Conservation (phyloP, 2,888 invertebrate genomes). For the Dicycla oo region DNA sequence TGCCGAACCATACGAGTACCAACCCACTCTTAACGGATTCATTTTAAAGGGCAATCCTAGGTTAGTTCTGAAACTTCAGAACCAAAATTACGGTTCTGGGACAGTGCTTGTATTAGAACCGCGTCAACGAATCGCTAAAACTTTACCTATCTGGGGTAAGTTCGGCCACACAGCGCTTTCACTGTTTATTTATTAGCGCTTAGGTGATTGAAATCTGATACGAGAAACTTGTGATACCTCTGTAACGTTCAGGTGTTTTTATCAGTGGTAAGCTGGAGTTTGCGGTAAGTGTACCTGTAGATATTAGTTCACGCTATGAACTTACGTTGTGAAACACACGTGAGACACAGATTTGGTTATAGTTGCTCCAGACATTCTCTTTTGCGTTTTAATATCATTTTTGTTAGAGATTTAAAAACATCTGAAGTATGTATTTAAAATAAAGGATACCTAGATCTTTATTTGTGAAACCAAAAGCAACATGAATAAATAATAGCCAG, state of each 20-base stretch:
- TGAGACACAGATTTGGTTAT: background rate
- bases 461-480: background rate
- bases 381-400: background rate
- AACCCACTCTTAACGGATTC: background rate
- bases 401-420: background rate
- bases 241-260: conserved; percentile 12
- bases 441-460: background rate
- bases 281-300: background rate
- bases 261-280: conserved; percentile 10
- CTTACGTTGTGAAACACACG: background rate
- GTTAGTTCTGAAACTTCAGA: conserved; percentile 19
- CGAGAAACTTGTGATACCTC: conserved; percentile 24
- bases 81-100: conserved; percentile 4
- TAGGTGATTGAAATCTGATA: conserved; percentile 20
- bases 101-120: conserved; percentile 38
- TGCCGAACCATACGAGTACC: background rate
- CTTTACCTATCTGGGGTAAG: conserved; percentile 51
- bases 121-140: conserved; percentile 54
- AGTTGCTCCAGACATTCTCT: background rate
- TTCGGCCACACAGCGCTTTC: conserved; percentile 49
- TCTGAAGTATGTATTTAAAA: background rate
- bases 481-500: background rate
- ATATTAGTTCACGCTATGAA: background rate
- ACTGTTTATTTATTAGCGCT: conserved; percentile 51
- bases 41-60: background rate